Conservation (phyloP, 2,888 invertebrate species). For the Pristionchus entomophagus region DNA sequence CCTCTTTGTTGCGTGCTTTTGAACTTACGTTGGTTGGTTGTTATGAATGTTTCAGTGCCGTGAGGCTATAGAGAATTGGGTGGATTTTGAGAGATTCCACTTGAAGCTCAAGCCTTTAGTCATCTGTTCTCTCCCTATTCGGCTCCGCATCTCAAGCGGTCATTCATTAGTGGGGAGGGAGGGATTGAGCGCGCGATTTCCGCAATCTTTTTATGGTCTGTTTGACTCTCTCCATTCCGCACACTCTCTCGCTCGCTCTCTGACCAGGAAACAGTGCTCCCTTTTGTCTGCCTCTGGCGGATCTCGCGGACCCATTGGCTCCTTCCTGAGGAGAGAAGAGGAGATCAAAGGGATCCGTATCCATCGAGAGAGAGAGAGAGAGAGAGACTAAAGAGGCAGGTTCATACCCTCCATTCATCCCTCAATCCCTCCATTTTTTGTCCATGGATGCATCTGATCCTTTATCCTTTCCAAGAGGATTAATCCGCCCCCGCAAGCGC, state of each 20-base stretch:
- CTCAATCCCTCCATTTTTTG: not conserved
- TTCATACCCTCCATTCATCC: not conserved
- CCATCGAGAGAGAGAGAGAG: not conserved
- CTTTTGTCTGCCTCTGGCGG: not conserved
- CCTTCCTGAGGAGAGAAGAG: too few species aligned
- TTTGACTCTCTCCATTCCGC: not conserved
- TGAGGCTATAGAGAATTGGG: too few species aligned
- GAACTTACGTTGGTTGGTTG: too few species aligned
- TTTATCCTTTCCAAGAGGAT: not conserved
- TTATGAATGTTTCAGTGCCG: too few species aligned
- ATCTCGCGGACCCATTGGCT: not conserved
- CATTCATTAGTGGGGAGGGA: slow-evolving; percentile 9
- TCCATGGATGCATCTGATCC: slow-evolving; percentile 6
- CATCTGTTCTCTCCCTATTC: too few species aligned
- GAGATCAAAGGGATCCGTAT: not conserved
- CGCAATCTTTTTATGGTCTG: not conserved
- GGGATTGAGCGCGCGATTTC: not conserved
- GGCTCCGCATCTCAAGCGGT: not conserved
- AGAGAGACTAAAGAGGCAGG: slow-evolving; percentile 1
- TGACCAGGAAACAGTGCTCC: not conserved
- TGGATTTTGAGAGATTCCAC: too few species aligned
- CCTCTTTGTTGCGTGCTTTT: too few species aligned
- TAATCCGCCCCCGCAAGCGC: not conserved
- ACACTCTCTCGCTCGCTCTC: not conserved
- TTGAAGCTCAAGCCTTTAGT: too few species aligned